Conservation (phyloP, 2,797 vertebrate species). For the Megalops cyprinoides region DNA sequence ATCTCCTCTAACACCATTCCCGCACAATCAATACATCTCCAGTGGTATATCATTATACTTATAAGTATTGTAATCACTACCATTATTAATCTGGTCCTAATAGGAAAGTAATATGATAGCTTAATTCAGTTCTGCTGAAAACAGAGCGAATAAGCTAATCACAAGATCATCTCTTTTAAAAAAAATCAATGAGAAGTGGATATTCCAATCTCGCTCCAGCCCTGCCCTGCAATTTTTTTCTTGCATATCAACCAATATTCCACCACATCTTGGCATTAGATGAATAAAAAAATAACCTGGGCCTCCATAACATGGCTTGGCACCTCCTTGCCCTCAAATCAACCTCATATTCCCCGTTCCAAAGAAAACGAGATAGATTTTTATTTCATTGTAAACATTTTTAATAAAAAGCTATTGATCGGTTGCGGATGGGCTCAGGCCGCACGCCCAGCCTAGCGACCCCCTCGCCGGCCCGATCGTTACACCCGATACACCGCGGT, state of each 20-base stretch:
- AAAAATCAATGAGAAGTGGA: conserved; percentile 74
- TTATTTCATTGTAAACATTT: conserved; percentile 81
- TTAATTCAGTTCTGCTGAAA: conserved; percentile 73
- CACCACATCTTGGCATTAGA: conserved; percentile 67
- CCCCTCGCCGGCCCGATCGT: conserved; percentile 76
- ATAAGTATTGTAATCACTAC: conserved; percentile 77
- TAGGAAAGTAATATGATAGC: conserved; percentile 69
- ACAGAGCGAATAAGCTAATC: conserved; percentile 76
- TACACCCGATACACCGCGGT: conserved; percentile 56
- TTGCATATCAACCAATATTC: conserved; percentile 76
- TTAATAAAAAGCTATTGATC: conserved; percentile 87
- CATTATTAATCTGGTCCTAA: conserved; percentile 79
- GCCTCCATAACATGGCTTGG: conserved; percentile 2
- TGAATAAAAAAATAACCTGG: conserved; percentile 65
- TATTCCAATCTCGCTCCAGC: conserved; percentile 67
- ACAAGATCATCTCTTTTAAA: conserved; percentile 75
- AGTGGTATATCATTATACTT: conserved; percentile 71
- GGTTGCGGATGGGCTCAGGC: conserved; percentile 70
- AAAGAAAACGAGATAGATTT: conserved; percentile 82
- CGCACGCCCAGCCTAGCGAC: conserved; percentile 68
- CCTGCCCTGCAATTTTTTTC: conserved; percentile 57
- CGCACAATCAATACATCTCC: conserved; percentile 68
- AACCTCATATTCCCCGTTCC: conserved; percentile 43
- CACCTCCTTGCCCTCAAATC: conserved; percentile 46
- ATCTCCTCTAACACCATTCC: conserved; percentile 59